A percentile compares a stretch with the other conserved stretches of the same genome.
Conservation (phyloP, 1,140 invertebrate species). For the Drosophila pachea region DNA sequence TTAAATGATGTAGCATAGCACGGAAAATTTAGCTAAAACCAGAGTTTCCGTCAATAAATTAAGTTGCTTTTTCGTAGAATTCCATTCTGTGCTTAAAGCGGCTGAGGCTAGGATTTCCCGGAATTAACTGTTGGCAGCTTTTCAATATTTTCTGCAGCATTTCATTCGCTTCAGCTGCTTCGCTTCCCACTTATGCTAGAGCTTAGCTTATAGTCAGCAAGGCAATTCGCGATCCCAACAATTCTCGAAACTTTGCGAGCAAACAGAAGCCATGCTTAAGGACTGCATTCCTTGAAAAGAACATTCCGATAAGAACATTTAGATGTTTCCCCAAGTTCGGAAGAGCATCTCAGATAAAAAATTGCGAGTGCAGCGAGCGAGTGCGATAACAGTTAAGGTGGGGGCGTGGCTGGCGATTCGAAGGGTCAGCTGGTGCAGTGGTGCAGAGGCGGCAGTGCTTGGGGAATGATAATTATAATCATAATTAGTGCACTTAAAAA, state of each 20-base stretch:
- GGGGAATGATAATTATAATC: conserved; percentile 49
- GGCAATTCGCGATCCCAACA: not conserved
- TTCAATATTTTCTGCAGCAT: too few species aligned
- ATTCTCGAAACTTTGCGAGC: conserved; percentile 2
- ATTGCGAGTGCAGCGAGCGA: conserved; percentile 13
- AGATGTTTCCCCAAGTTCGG: conserved; percentile 25
- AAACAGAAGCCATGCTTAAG: conserved; percentile 19
- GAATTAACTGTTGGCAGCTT: too few species aligned
- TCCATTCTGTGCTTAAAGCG: too few species aligned
- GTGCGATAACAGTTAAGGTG: conserved; percentile 16
- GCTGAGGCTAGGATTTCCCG: too few species aligned
- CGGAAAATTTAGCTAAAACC: too few species aligned
- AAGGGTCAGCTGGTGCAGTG: conserved; percentile 5
- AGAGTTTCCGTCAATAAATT: too few species aligned
- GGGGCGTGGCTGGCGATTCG: not conserved
- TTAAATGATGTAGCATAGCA: too few species aligned
- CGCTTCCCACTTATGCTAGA: too few species aligned
- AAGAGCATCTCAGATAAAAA: conserved; percentile 16
- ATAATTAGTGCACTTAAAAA: conserved; percentile 60
- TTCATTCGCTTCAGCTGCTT: too few species aligned
- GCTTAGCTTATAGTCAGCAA: too few species aligned
- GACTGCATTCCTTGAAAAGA: conserved; percentile 17
- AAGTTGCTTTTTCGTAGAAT: too few species aligned
- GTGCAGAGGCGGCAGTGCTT: conserved; percentile 12
- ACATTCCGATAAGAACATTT: conserved; percentile 17